These are phyloP conservation scores for Drosophila limbata DNA, from an alignment of 2,888 invertebrate genomes.

Conservation along the genomic window DNA sequence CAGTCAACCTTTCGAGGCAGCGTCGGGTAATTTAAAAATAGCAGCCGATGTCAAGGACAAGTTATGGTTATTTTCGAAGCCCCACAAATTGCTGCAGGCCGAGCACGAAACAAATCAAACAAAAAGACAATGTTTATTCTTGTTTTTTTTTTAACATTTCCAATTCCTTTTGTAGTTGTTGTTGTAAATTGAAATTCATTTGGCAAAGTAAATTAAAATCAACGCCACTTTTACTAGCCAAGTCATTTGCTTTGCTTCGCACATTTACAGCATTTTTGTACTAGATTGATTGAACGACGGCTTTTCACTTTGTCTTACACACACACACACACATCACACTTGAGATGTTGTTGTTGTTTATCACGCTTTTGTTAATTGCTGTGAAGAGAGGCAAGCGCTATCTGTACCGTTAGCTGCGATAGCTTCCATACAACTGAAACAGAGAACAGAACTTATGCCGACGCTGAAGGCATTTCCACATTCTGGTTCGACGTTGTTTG, in stretches of 20 bases:
- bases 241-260: constrained; percentile 45
- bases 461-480: constrained; percentile 25
- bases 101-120: constrained; percentile 18
- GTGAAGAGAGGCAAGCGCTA: constrained; percentile 36
- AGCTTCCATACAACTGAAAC: constrained; percentile 74
- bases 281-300: constrained; percentile 42
- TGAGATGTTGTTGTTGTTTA: constrained; percentile 44
- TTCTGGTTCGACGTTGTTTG: constrained; percentile 35
- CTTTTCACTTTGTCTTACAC: constrained; percentile 42
- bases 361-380: constrained; percentile 34
- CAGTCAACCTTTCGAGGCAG: constrained; percentile 33
- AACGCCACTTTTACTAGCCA: constrained; percentile 55
- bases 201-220: constrained; percentile 48
- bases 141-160: constrained; percentile 9
- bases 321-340: constrained; percentile 23
- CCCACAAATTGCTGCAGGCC: constrained; percentile 57
- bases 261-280: constrained; percentile 23
- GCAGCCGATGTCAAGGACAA: constrained; percentile 64
- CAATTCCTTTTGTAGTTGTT: constrained; percentile 23
- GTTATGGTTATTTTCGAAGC: constrained; percentile 77
- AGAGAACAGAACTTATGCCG: constrained; percentile 43
- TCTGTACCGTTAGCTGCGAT: constrained; percentile 72
- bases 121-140: constrained; percentile 16
- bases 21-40: constrained; percentile 58
- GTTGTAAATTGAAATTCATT: constrained; percentile 46